Percentiles rank a stretch among this genome's conserved stretches.
Evolutionary conservation across 1,140 invertebrate genomes (phyloP).

Genomic region (Hypothenemus hampei): DNA sequence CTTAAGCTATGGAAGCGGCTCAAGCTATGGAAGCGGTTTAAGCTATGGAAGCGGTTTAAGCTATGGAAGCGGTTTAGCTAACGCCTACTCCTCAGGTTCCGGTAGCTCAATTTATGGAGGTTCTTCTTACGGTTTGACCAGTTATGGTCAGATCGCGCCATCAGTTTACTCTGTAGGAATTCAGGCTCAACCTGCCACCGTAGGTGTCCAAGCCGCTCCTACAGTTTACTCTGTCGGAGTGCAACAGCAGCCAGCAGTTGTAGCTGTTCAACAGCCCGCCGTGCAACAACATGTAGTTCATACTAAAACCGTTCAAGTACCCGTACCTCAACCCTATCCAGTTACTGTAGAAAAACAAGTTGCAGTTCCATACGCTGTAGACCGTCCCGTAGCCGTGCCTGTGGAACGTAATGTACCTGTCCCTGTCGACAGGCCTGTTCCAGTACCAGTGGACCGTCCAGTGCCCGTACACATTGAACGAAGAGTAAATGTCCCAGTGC

Average conservation of each 20-base stretch:
- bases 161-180: not conserved
- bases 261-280: not conserved
- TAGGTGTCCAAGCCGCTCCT: constrained; percentile 1
- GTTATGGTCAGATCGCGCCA: not conserved
- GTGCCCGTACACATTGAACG: constrained; percentile 20
- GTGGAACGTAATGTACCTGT: constrained; percentile 15
- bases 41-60: too few species aligned
- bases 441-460: constrained; percentile 17
- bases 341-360: constrained; percentile 18
- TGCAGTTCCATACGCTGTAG: constrained; percentile 19
- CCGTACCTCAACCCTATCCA: constrained; percentile 1
- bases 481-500: constrained; percentile 13
- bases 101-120: not conserved
- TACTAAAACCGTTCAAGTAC: constrained; percentile 13
- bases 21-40: too few species aligned
- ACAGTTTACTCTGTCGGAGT: not conserved
- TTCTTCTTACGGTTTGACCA: not conserved
- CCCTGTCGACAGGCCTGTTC: constrained; percentile 16
- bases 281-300: constrained; percentile 1
- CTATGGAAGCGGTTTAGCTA: not conserved
- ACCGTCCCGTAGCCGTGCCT: constrained; percentile 16
- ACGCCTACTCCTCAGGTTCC: not conserved
- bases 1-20: not conserved
- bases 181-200: not conserved
- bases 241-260: not conserved